phyloP scores from a whole-genome alignment of 2,888 invertebrate genomes.

The Microctonus aethiopoides region DNA sequence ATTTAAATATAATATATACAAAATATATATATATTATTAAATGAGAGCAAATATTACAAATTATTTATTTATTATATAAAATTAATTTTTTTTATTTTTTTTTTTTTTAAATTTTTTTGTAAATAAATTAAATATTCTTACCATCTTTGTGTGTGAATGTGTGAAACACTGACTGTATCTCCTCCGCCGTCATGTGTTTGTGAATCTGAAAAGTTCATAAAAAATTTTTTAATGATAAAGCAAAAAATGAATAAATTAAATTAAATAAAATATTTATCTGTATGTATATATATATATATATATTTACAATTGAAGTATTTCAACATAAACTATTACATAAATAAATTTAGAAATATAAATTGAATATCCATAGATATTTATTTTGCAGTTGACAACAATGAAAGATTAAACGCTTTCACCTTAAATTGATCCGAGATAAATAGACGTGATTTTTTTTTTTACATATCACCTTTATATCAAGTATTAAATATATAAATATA shows the following conservation, averaged over 20 bases:
- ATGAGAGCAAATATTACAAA: not conserved
- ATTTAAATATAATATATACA: not conserved
- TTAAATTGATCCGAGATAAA: not conserved
- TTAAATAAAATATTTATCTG: slow-evolving; percentile 9
- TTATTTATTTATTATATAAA: not conserved
- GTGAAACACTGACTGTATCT: slow-evolving; percentile 85
- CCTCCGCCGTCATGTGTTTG: slow-evolving; percentile 87
- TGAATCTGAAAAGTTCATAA: slow-evolving; percentile 79
- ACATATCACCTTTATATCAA: slow-evolving; percentile 6
- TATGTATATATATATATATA: not conserved
- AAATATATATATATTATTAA: not conserved
- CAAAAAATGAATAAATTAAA: slow-evolving; percentile 5
- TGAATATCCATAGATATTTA: not conserved
- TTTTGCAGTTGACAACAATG: not conserved
- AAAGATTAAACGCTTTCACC: slow-evolving; percentile 2
- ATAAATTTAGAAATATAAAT: not conserved
- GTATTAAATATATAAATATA: no score
- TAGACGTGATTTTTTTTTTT: not conserved
- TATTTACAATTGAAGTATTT: not conserved
- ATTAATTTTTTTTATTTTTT: no score
- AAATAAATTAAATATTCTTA: slow-evolving; percentile 53
- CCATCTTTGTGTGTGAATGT: slow-evolving; percentile 77
- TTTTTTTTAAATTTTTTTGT: not conserved
- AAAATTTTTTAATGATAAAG: slow-evolving; percentile 33
- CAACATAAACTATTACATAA: not conserved